phyloP scores from a whole-genome alignment of 2,888 invertebrate species.

The Platycheirus albimanus region DNA sequence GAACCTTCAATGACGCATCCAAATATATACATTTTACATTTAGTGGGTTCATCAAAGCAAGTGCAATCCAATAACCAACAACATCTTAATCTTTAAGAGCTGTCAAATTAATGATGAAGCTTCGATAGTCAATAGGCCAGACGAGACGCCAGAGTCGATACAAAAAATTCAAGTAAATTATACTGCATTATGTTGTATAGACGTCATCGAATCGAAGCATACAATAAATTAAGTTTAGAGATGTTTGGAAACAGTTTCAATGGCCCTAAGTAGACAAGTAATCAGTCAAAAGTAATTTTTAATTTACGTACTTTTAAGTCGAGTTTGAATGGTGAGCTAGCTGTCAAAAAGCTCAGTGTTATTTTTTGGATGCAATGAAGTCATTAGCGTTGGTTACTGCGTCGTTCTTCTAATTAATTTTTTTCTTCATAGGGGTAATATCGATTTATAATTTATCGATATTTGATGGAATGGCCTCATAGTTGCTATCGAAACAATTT shows the following conservation, averaged over 20 bases:
- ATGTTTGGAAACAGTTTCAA: conserved; percentile 33
- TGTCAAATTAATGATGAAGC: conserved; percentile 47
- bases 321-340: conserved; percentile 21
- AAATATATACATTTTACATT: too few species aligned
- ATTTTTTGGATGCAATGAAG: conserved; percentile 12
- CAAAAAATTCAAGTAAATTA: too few species aligned
- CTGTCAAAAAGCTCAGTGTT: conserved; percentile 35
- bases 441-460: too few species aligned
- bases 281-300: conserved; percentile 33
- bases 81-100: conserved; percentile 47
- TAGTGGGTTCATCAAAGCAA: conserved; percentile 36
- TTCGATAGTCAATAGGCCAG: neutral
- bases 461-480: too few species aligned
- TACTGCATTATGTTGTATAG: too few species aligned
- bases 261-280: conserved; percentile 52
- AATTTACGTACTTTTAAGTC: conserved; percentile 1
- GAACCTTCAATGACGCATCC: conserved; percentile 49
- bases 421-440: too few species aligned
- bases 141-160: too few species aligned
- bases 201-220: conserved; percentile 40
- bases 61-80: conserved; percentile 43
- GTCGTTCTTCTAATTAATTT: too few species aligned
- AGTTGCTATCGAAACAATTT: too few species aligned
- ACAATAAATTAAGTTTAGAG: conserved; percentile 51
- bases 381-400: conserved; percentile 24